Base-by-base conservation (phyloP, 2,797 vertebrate species). In the Spea hammondii region DNA sequence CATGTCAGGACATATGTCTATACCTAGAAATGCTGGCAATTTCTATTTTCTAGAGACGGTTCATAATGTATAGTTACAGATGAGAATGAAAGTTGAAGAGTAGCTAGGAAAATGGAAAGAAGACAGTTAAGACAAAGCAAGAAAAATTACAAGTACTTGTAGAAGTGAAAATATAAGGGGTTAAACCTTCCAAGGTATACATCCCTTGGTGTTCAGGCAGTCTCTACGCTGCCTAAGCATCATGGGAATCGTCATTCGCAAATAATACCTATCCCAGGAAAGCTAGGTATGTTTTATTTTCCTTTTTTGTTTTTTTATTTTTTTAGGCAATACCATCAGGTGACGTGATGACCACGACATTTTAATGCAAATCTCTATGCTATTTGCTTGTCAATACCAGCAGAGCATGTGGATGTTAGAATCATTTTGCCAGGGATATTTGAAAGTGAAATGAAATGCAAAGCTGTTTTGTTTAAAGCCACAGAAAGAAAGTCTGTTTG, bases 31-130 rank as follows among this genome's bases (percentile, higher is more conserved):
- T 86, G 89, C 84, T 79, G 84, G 75, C 72, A 88, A 89, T 88
- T 17, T 88, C 84, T 90, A 86, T 87, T 89, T 86, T 87, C 87
- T 91, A 90, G 86, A 88, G 90, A 83, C 83, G 88, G 85, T 82
- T 86, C 88, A 85, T 85, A 88, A 89, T 70, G 83, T 84, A 88
- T 83, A 88, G 80, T 85, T 88, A 92, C 85, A 92, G 88, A 74
- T 51, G 79, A 84, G 32, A 90, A 32, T 88, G 89, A 89, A 89
- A 91, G 86, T 92, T 86, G 87, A 89, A 91, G 90, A 79, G 90
- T 86, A 91, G 87, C 91, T 91, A 91, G 86, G 84, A 89, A 88
- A 90, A 91, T 80, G 87, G 46, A 83, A 88, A 86, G 67, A 65
- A 81, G 62, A 75, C 84, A 86, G 83, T 87, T 86, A 88, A 85